Evolutionary conservation across 2,797 vertebrate species (phyloP), one percentile per base, ranked within the genome.

Genomic region (Triplophysa yarkandensis): DNA sequence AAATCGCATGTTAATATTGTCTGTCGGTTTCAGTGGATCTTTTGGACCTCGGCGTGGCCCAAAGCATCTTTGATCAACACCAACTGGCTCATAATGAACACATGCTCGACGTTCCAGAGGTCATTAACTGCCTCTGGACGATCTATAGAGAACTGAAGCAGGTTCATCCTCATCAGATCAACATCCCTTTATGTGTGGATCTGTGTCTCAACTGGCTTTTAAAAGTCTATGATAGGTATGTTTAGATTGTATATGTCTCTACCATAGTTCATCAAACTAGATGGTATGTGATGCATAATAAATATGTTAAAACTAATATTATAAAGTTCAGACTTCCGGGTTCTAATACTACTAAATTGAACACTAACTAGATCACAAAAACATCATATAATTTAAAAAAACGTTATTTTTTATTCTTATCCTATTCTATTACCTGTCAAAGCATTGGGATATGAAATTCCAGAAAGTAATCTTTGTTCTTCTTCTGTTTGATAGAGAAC

Each of bases 151-250:
- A 89, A 27, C 91, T 95, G 50, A 92, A 94, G 60, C 90, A 92
- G 74, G 86, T 90, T 57, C 88, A 94, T 57, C 89, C 89, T 71
- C 91, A 92, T 28, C 81, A 94, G 85, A 91, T 93, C 78, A 91
- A 92, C 0, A 87, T 94, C 60, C 93, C 93, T 0, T 88, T 95
- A 63, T 94, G 93, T 57, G 89, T 94, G 32, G 94, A 95, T 71
- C 90, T 95, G 90, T 94, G 92, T 85, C 92, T 95, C 74, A 95
- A 95, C 84, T 95, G 94, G 94, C 81, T 95, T 44, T 91, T 95
- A 54, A 95, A 95, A 1, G 93, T 95, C 0, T 95, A 94, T 81
- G 94, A 95, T 73, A 92, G 90, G 93, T 95, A 88, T 89, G 93
- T 91, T 71, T 43, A 41, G 2, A 39, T 39, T 36, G 34, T 32